These are phyloP conservation scores for Rhinatrema bivittatum DNA, from an alignment of 2,797 vertebrate genomes.

Conservation along the genomic window DNA sequence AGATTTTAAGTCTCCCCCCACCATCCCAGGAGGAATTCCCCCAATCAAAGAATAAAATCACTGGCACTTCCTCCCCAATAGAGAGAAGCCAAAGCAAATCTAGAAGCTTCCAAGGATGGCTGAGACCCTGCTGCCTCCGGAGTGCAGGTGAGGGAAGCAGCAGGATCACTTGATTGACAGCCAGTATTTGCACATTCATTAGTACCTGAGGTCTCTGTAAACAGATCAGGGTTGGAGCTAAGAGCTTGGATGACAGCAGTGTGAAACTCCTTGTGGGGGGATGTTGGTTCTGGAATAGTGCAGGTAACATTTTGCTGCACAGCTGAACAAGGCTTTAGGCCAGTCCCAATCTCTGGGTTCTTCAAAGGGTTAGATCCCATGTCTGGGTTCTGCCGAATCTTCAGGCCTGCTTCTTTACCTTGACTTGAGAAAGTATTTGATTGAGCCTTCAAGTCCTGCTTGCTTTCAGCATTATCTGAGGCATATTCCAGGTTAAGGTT, in stretches of 20 bases:
- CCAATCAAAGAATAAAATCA: too few relatives aligned
- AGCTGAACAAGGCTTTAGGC: conserved; percentile 32
- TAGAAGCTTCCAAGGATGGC: too few relatives aligned
- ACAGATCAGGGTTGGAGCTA: conserved; percentile 48
- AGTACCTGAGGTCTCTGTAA: conserved; percentile 65
- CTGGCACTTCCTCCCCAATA: too few relatives aligned
- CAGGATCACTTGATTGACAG: conserved; percentile 7
- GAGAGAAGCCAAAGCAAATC: too few relatives aligned
- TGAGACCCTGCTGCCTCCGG: too few relatives aligned
- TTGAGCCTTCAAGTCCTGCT: conserved; percentile 14
- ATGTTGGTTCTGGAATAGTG: conserved; percentile 36
- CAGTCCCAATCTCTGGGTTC: conserved; percentile 27
- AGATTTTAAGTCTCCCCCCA: too few relatives aligned
- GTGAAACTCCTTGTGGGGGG: conserved; percentile 70
- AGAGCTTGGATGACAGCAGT: conserved; percentile 66
- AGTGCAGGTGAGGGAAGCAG: background rate
- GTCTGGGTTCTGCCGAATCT: background rate
- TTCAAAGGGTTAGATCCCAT: conserved; percentile 19
- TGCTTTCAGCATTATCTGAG: conserved; percentile 6
- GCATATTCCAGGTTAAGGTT: conserved; percentile 7
- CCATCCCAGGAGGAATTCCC: too few relatives aligned
- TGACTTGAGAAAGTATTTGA: conserved; percentile 12
- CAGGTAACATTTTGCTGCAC: conserved; percentile 19
- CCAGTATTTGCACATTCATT: background rate
- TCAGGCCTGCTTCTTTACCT: background rate